phyloP scores from a whole-genome alignment of 2,113 vertebrate genomes.

The Cryptotis parvus region DNA sequence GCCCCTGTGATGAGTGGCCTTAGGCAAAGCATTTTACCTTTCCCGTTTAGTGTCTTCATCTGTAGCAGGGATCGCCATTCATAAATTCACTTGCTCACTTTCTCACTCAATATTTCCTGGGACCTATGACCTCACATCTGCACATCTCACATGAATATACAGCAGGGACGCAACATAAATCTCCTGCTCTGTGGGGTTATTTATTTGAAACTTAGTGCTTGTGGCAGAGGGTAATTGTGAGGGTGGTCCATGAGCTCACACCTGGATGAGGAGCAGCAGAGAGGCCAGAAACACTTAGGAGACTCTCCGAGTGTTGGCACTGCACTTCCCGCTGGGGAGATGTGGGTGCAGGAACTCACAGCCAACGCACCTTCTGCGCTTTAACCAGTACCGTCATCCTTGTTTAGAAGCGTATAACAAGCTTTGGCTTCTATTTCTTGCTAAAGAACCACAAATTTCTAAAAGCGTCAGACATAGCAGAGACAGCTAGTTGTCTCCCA shows the following conservation, averaged over 20 bases:
- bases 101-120: background rate
- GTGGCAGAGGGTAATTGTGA: background rate
- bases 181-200: background rate
- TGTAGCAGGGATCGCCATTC: background rate
- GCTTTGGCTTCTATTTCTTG: background rate
- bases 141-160: background rate
- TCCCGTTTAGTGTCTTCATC: constrained; percentile 28
- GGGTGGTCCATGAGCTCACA: background rate
- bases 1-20: background rate
- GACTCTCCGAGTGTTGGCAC: background rate
- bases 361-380: background rate
- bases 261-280: background rate
- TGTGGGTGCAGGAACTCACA: background rate
- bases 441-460: constrained; percentile 18
- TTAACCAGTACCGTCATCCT: background rate
- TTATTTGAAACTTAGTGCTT: background rate
- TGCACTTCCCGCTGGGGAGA: background rate
- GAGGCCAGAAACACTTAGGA: background rate
- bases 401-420: background rate
- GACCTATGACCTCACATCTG: background rate
- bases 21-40: background rate
- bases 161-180: background rate
- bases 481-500: background rate
- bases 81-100: background rate
- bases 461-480: background rate